Evolutionary conservation across 2,113 vertebrate genomes (phyloP).

Genomic region (Baryphthengus martii): DNA sequence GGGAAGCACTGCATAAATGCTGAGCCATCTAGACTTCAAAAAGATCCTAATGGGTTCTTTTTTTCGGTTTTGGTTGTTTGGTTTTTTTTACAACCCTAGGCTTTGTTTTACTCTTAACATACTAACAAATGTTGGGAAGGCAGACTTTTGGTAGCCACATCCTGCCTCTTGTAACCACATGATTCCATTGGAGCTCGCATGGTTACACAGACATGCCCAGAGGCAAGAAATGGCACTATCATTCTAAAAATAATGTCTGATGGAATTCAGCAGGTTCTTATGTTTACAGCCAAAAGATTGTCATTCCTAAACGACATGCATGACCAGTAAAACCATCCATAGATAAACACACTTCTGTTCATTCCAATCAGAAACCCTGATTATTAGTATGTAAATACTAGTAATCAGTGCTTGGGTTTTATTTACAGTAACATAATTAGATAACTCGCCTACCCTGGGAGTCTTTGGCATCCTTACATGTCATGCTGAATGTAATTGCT

Average conservation of each 20-base stretch:
- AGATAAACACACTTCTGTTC: neutral
- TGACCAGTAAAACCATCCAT: neutral
- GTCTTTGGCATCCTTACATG: neutral
- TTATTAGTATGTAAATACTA: neutral
- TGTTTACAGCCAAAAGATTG: neutral
- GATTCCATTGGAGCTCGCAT: neutral
- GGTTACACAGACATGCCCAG: neutral
- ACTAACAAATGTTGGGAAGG: neutral
- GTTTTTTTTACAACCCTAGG: neutral
- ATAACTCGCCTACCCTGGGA: neutral
- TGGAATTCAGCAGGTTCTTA: neutral
- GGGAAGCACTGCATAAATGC: neutral
- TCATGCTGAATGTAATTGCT: neutral
- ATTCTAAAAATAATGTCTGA: neutral
- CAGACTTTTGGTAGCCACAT: neutral
- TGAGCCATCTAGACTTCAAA: neutral
- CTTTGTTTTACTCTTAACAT: neutral
- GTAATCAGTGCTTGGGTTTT: conserved; percentile 9
- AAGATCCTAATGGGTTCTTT: neutral
- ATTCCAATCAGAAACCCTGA: neutral
- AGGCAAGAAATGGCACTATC: neutral
- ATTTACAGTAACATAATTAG: conserved; percentile 5
- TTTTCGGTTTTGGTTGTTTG: too few relatives aligned
- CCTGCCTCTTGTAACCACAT: neutral
- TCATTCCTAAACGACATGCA: neutral